phyloP scores from a whole-genome alignment of 1,140 invertebrate genomes.

The Drosophila lini region DNA sequence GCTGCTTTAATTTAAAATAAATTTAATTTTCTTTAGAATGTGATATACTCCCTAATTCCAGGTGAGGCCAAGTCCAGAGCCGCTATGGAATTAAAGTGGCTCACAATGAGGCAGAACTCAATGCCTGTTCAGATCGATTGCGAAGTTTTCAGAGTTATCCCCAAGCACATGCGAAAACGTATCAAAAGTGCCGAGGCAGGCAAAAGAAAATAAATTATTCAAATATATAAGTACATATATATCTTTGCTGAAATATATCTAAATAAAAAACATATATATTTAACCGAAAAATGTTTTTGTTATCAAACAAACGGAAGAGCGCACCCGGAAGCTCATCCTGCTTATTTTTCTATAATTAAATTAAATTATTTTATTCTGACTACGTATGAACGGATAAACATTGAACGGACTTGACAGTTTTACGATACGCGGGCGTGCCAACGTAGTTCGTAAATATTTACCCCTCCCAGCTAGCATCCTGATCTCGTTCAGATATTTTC shows the following conservation, averaged over 20 bases:
- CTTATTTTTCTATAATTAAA: slow-evolving; percentile 31
- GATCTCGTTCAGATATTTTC: not conserved
- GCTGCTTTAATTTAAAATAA: not conserved
- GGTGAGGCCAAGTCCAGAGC: slow-evolving; percentile 23
- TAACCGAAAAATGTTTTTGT: slow-evolving; percentile 35
- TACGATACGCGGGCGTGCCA: slow-evolving; percentile 8
- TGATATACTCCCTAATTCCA: slow-evolving; percentile 8
- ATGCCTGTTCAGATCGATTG: slow-evolving; percentile 84
- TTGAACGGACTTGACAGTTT: slow-evolving; percentile 23
- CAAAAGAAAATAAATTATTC: slow-evolving; percentile 44
- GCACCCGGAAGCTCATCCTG: slow-evolving; percentile 28
- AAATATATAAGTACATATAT: slow-evolving; percentile 1
- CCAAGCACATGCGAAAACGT: slow-evolving; percentile 76
- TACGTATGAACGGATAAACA: slow-evolving; percentile 26
- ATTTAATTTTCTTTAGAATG: not conserved
- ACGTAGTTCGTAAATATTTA: not conserved
- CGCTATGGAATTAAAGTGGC: slow-evolving; percentile 55
- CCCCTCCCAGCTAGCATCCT: slow-evolving; percentile 1
- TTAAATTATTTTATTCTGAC: slow-evolving; percentile 12
- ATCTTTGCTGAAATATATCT: slow-evolving; percentile 22
- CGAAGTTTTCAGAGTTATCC: slow-evolving; percentile 74
- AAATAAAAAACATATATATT: slow-evolving; percentile 27
- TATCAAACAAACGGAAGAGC: slow-evolving; percentile 36
- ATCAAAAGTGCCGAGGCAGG: slow-evolving; percentile 71
- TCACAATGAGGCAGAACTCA: slow-evolving; percentile 70